phyloP scores from a whole-genome alignment of 2,113 vertebrate genomes.

The Elanus axillaris region DNA sequence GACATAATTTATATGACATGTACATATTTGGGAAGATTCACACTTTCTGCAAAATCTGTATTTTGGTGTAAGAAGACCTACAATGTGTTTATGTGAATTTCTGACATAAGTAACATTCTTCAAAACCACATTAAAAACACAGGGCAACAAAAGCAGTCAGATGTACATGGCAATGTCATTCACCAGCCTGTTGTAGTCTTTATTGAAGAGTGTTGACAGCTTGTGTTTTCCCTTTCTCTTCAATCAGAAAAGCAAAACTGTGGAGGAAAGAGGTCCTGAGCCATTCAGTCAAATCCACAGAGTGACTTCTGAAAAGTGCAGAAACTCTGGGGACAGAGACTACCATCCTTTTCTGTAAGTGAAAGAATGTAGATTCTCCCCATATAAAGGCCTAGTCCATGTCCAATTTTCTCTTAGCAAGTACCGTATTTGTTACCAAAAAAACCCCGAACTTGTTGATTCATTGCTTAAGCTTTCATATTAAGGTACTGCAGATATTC shows the following conservation, averaged over 20 bases:
- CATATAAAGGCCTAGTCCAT: not conserved
- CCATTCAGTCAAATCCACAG: not conserved
- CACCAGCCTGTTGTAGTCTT: not conserved
- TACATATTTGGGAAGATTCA: not conserved
- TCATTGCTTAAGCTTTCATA: not conserved
- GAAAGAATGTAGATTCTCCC: not conserved
- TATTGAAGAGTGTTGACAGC: not conserved
- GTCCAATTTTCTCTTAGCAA: not conserved
- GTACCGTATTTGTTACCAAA: not conserved
- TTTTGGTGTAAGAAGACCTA: constrained; percentile 18
- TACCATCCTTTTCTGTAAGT: not conserved
- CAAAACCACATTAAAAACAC: constrained; percentile 5
- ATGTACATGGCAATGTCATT: not conserved
- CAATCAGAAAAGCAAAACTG: not conserved
- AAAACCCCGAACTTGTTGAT: not conserved
- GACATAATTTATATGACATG: not conserved
- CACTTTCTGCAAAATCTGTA: not conserved
- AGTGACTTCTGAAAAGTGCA: not conserved
- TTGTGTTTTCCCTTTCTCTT: not conserved
- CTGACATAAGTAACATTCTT: not conserved
- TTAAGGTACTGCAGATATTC: not conserved
- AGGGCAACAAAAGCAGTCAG: not conserved
- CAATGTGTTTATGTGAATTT: constrained; percentile 26
- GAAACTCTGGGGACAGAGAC: not conserved
- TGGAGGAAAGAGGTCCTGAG: not conserved